Base-by-base conservation (phyloP, 2,797 vertebrate species). In the Pangasius larnaudii region DNA sequence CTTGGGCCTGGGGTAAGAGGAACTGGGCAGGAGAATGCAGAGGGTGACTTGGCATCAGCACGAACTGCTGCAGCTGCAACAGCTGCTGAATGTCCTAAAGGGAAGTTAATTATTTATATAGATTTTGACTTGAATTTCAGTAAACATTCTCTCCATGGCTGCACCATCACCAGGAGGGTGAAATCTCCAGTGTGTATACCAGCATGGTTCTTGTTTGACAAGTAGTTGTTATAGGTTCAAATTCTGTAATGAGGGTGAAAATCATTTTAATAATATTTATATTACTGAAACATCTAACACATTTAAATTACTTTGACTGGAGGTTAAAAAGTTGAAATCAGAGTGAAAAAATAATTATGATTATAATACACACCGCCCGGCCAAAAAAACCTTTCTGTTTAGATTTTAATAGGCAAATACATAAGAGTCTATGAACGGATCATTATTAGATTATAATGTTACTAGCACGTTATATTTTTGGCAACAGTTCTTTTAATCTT, bases 11-110 rank as follows among this genome's bases (percentile, higher is more conserved):
- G 14, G 97, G 97, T 92, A 98, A 95, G 90, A 98, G 96, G 95
- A 98, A 98, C 95, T 97, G 97, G 91, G 97, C 96, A 24, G 97
- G 96, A n/a, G 97, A 96, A 95, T 98, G 97, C 58, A 98, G 96
- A 87, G 91, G 97, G 85, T 98, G 97, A 59, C 97, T 97, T 0
- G 97, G 97, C 93, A 98, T 97, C 83, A 98, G 91, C 51, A 98
- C 97, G 92, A 98, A 91, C 93, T 98, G 97, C 94, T 98, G 97
- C 86, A 98, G 96, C 95, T 98, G 97, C 87, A 98, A 90, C 89
- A 98, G 93, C 94, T 98, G 97, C 95, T 98, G 97, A 92, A 98
- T 97, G 93, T 98, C 97, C 97, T 98, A 91, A 84, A 89, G 27
- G 14, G 24, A n/a, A 9, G 5, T 42, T 46, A 39, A 53, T 69